A percentile compares a stretch with the other conserved stretches of the same genome.
Evolutionary conservation across 2,888 invertebrate genomes (phyloP).

Genomic region (Apocheima hispidaria): DNA sequence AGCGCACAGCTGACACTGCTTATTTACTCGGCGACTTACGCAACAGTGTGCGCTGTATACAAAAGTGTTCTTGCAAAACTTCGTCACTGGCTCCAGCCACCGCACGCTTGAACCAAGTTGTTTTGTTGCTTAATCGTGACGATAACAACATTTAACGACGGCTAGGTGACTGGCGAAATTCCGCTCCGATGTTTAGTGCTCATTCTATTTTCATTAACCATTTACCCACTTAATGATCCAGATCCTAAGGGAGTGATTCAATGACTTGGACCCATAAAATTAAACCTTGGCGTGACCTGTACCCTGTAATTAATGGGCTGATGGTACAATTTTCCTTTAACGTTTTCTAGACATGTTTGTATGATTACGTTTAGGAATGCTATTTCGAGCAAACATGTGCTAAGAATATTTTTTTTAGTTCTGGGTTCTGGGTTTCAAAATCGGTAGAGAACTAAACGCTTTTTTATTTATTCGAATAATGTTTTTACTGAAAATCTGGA

Average conservation of each 20-base stretch:
- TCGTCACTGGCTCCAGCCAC: slow-evolving; percentile 19
- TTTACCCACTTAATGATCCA: slow-evolving; percentile 86
- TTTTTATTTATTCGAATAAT: no score
- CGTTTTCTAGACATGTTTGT: slow-evolving; percentile 34
- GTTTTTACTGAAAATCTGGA: no score
- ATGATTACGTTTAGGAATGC: background rate
- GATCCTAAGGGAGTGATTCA: slow-evolving; percentile 82
- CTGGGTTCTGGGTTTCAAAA: no score
- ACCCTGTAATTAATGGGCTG: slow-evolving; percentile 65
- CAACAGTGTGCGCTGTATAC: background rate
- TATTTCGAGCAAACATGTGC: background rate
- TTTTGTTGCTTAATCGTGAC: slow-evolving; percentile 86
- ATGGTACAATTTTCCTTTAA: slow-evolving; percentile 52
- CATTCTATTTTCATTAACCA: slow-evolving; percentile 86
- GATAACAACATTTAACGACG: slow-evolving; percentile 86
- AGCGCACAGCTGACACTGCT: slow-evolving; percentile 3
- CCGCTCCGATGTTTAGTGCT: slow-evolving; percentile 85
- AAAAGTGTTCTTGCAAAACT: slow-evolving; percentile 12
- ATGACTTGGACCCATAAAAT: slow-evolving; percentile 81
- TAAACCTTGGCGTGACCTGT: slow-evolving; percentile 81
- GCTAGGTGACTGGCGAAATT: slow-evolving; percentile 86
- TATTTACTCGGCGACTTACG: background rate
- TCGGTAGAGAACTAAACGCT: no score
- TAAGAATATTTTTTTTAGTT: no score
- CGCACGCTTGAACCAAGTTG: slow-evolving; percentile 69